Base-by-base conservation (phyloP, 2,888 invertebrate genomes). In the Mesochorus sp. region DNA sequence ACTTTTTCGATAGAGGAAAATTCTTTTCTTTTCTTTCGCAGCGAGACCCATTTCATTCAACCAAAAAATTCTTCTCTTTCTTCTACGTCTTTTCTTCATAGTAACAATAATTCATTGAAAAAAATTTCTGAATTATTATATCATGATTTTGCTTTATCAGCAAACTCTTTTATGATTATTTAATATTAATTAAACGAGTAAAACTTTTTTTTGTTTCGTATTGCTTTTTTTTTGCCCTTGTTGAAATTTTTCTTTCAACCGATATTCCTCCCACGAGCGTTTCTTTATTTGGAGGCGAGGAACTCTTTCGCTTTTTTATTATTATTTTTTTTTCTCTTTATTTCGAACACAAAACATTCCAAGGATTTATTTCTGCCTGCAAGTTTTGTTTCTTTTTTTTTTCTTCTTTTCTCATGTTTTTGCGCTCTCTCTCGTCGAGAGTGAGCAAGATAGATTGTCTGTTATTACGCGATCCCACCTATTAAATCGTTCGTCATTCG, bases 401-500 rank as follows among this genome's bases (percentile, higher is more conserved):
- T 4, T 1, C 24, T 1, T 71, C 14, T 61, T 61, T 28, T 31
- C 14, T 42, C 47, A 28, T 24, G 12, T 21, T n/a, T 37, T 73
- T 21, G 26, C 14, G 1, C 57, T 72, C 61, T 28, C 44, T 61
- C 17, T 53, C 61, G 44, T 51, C 21, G 37, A 59, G 74, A 64
- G 53, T 19, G 62, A 75, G 59, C 73, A 62, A 80, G 74, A 76
- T 53, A 19, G 74, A 78, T 70, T 39, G 67, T 70, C 77, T 74
- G 78, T 79, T 82, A 82, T 82, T 82, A 82, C 61, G 62, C 62
- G 76, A 75, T 70, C 81, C 85, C 85, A 82, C 82, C 82, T 88
- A 88, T 89, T 88, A 88, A 87, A 88, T 84, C 85, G 86, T 87
- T 85, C 85, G 84, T 87, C 85, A 83, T 86, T 83, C 83, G 80